These are phyloP conservation scores for Amniataba percoides DNA, from an alignment of 2,797 vertebrate species.

Conservation along the genomic window DNA sequence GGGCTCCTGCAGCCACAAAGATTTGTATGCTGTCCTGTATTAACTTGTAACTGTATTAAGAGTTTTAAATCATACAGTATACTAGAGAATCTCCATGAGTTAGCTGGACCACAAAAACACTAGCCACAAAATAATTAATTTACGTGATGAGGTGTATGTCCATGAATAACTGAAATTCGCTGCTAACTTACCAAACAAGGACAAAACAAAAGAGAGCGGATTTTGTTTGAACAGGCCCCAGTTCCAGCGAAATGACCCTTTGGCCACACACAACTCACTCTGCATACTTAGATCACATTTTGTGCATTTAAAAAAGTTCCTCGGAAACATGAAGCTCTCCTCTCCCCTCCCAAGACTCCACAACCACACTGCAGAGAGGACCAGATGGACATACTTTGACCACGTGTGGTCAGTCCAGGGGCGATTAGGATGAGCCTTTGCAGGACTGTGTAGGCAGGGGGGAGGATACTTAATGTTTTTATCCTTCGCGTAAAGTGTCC, in stretches of 20 bases:
- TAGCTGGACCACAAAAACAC: not conserved
- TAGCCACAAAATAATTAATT: not conserved
- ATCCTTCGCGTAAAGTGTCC: not conserved
- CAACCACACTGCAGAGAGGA: slow-evolving; percentile 5
- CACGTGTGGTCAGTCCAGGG: slow-evolving; percentile 27
- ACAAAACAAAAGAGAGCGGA: not conserved
- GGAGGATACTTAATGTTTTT: not conserved
- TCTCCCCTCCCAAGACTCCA: not conserved
- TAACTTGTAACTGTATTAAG: no score
- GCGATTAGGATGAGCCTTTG: slow-evolving; percentile 14
- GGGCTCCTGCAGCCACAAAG: no score
- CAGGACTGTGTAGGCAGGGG: slow-evolving; percentile 33
- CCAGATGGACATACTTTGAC: slow-evolving; percentile 29
- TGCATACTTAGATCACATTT: not conserved
- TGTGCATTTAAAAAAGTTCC: slow-evolving; percentile 1
- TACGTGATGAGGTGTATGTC: not conserved
- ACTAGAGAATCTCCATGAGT: no score
- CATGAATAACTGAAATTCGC: no score
- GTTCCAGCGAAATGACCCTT: slow-evolving; percentile 10
- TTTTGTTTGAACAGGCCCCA: not conserved
- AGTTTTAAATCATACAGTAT: no score
- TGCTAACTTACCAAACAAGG: slow-evolving; percentile 25
- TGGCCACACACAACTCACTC: not conserved
- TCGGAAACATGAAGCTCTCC: not conserved
- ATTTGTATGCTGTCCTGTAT: not conserved